Evolutionary conservation across 2,113 vertebrate species (phyloP).

Genomic region (Cephalophus harveyi): DNA sequence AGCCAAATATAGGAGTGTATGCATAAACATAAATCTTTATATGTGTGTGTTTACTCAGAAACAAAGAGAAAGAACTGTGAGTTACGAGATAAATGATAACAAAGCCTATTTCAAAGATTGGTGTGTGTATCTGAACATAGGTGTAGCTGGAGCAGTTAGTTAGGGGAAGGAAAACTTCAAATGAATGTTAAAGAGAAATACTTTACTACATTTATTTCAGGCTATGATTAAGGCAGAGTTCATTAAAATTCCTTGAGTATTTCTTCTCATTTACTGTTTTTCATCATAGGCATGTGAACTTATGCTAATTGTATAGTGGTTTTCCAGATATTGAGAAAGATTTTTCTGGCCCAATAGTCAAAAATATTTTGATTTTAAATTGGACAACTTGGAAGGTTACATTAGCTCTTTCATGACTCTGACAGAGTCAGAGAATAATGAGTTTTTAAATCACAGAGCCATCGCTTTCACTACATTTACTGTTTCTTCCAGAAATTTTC

Average conservation of each 20-base stretch:
- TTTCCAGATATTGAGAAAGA: conserved; percentile 31
- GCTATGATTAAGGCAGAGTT: neutral
- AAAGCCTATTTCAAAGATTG: neutral
- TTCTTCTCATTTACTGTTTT: neutral
- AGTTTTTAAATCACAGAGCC: neutral
- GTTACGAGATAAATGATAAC: neutral
- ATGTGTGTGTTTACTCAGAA: neutral
- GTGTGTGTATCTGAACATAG: neutral
- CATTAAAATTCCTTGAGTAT: conserved; percentile 25
- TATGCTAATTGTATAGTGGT: neutral
- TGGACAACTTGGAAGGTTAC: neutral
- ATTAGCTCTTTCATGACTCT: neutral
- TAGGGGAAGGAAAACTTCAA: neutral
- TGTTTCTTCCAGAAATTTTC: neutral
- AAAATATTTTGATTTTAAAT: conserved; percentile 1
- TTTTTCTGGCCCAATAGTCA: neutral
- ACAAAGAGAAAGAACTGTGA: neutral
- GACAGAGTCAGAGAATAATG: neutral
- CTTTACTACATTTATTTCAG: neutral
- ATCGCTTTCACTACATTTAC: neutral
- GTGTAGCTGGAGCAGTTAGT: neutral
- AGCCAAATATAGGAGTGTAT: neutral
- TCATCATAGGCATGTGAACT: conserved; percentile 3
- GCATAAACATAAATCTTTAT: neutral
- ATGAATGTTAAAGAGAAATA: neutral